Base-by-base conservation (phyloP, 2,888 invertebrate species). In the Osmoderma eremita region DNA sequence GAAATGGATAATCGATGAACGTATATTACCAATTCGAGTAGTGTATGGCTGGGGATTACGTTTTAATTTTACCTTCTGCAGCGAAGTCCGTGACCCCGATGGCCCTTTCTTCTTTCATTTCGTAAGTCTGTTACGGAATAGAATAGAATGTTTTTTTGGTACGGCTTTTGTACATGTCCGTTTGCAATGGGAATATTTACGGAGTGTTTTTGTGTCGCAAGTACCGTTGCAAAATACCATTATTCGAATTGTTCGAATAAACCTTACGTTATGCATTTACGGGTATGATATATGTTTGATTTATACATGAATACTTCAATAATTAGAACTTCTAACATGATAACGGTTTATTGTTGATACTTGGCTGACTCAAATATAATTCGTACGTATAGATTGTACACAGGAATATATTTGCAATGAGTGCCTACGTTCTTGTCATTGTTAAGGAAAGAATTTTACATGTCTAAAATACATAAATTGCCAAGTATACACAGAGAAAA, bases 151-250 rank as follows among this genome's bases (percentile, higher is more conserved):
- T 53, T 39, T 36, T 53, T 38, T 53, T 53, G 36, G 38, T 53
- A 53, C 17, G 15, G 8, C 17, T 53, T n/a, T 38, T 53, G 13
- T 53, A 38, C 53, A 53, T 36, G 38, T 53, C 17, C 38, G 10
- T 38, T 18, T 53, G 38, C 38, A 36, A 53, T 38, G n/a, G 18
- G 38, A 10, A 17, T 39, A 36, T 53, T 53, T 38, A 53, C 18
- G 38, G 18, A 38, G 17, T 38, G 38, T 38, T 30, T 18, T 13
- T 20, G 53, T 53, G 36, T 38, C 53, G 53, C 38, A 53, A 53
- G 53, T 53, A 53, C 53, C 53, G 53, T 53, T 53, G 53, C 53
- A 38, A 53, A 53, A 53, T 53, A 53, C 38, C 53, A 53, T 17
- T 5, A 53, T 18, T 18, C n/a, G 50, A 51, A 15, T 51, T 15